Base-by-base conservation (phyloP, 2,113 vertebrate genomes). In the Ceyx margarethae region DNA sequence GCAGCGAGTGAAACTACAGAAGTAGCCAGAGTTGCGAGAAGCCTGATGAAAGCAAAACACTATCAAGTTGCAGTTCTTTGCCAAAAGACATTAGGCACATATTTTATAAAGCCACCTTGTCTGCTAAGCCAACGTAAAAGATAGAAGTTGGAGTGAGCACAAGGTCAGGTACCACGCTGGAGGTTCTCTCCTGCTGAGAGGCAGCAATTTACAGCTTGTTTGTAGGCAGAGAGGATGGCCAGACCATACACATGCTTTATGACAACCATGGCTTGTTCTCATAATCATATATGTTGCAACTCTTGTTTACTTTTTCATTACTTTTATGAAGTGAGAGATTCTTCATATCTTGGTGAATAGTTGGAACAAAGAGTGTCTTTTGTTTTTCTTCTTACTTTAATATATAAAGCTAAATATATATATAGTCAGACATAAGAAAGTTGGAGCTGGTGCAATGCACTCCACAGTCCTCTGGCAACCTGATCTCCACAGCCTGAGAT, bases 121-220 rank as follows among this genome's bases (percentile, higher is more conserved):
- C n/a, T 82, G 23, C 56, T 89, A 72, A 88, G 23, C 31, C 28
- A 58, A 35, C 76, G 57, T 25, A 54, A 62, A 85, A 91, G 67
- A 89, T 87, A 48, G 82, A 95, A 87, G 81, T 19, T 10, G 13
- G 43, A 25, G 31, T 91, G n/a, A 86, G 33, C 11, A 40, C 61
- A 65, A 89, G 85, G 45, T 89, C 81, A 93, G 46, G 35, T 51
- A 66, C 29, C 50, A 69, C 42, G 22, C 90, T 84, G 46, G 71
- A 95, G 33, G 50, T 75, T 93, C 33, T 58, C 60, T 94, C 26
- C 33, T 87, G 71, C 86, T 77, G 58, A 90, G 71, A 89, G 54
- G 71, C 37, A 76, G 58, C 81, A 90, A 51, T 93, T 87, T 87
- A 40, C 54, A 87, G 54, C n/a, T 46, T 93, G 64, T 79, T 66